Evolutionary conservation across 2,888 invertebrate species (phyloP), one percentile per base, ranked within the genome.

Genomic region (Erebia epiphron): DNA sequence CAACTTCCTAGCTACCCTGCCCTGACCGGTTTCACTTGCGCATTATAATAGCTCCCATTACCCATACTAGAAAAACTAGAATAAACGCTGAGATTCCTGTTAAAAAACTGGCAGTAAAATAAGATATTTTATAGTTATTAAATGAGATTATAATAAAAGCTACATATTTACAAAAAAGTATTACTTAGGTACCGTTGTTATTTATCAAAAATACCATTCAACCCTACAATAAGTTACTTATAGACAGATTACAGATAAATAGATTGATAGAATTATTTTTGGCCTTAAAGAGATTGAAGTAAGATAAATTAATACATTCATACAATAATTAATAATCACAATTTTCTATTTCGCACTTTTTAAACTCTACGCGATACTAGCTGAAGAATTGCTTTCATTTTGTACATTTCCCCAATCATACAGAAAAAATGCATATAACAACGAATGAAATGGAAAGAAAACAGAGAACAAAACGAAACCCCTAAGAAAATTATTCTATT

Each of bases 41-140:
- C 80, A 85, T 85, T 84, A 78, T 86, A 84, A 86, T 85, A 81
- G 84, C 82, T 85, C 84, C 83, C 84, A 79, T 77, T 82, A 85
- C 83, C 83, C 84, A 79, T 77, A 78, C 76, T 74, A 82, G 83
- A 87, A 89, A 88, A 89, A 88, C 78, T 82, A 76, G 84, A 75
- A 78, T 80, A 81, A 79, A 69, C 64, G 70, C 70, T 64, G 67
- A 77, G 77, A 81, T 82, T 83, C 82, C 81, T 78, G 78, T 79
- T 76, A 82, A 80, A 80, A 78, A 79, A 82, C 78, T 77, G 13
- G 16, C 50, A 52, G 26, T 50, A 49, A 14, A 57, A 26, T 21
- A 54, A 2, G 9, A 18, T 10, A 16, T 1, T 54, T 54, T 54
- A 16, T 16, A 54, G 9, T 54, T 54, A 35, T 35, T 58, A 58